Percentiles rank a stretch among this genome's conserved stretches.
Evolutionary conservation across 2,888 invertebrate species (phyloP).

Genomic region (Dysmachus trigonus): DNA sequence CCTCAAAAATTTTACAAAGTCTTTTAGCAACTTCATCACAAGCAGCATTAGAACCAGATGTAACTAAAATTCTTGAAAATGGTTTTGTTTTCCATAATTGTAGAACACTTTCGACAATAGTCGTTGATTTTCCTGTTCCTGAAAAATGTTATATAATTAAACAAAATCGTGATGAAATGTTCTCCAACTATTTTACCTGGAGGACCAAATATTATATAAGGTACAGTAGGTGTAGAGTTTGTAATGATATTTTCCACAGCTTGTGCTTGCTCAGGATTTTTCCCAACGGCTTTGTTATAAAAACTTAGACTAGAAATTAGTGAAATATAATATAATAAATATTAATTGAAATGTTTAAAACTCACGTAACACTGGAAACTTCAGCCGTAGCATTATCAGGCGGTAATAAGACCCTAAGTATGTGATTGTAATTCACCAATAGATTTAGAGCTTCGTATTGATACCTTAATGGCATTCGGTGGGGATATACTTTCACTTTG

Average conservation of each 20-base stretch:
- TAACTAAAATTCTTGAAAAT: slow-evolving; percentile 68
- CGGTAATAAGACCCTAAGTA: slow-evolving; percentile 40
- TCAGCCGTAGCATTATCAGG: not conserved
- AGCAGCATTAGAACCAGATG: slow-evolving; percentile 77
- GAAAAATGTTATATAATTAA: not conserved
- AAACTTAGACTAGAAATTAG: slow-evolving; percentile 52
- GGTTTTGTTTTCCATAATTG: slow-evolving; percentile 67
- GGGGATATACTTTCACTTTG: slow-evolving; percentile 55
- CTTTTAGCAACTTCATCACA: slow-evolving; percentile 73
- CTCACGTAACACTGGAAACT: slow-evolving; percentile 16
- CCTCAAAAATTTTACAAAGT: slow-evolving; percentile 62
- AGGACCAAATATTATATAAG: slow-evolving; percentile 87
- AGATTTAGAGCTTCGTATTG: slow-evolving; percentile 58
- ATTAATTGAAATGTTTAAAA: not conserved
- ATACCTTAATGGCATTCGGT: slow-evolving; percentile 55
- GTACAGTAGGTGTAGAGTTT: slow-evolving; percentile 71
- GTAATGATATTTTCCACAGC: slow-evolving; percentile 75
- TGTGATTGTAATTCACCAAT: slow-evolving; percentile 44
- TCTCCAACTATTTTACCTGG: not conserved
- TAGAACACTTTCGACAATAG: slow-evolving; percentile 74
- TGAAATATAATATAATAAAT: not conserved
- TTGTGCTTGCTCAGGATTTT: slow-evolving; percentile 70
- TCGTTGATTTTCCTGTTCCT: slow-evolving; percentile 77
- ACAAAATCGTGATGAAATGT: not conserved
- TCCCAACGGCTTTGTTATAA: slow-evolving; percentile 61